These are phyloP conservation scores for Microctonus hyperodae DNA, from an alignment of 2,888 invertebrate genomes.

Conservation along the genomic window DNA sequence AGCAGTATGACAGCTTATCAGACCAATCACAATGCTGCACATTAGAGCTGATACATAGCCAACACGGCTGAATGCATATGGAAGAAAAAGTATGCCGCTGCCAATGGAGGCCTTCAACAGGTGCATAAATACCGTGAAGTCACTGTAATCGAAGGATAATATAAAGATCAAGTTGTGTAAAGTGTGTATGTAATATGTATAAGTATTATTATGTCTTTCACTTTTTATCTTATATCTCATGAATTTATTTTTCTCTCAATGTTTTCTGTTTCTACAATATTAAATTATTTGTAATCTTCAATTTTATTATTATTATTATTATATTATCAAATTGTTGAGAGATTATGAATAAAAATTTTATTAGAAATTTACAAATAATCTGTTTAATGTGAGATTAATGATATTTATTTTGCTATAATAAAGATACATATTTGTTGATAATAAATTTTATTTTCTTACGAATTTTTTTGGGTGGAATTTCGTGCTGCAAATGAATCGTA, in stretches of 20 bases:
- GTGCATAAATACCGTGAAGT: conserved; percentile 83
- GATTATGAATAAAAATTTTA: too few species aligned
- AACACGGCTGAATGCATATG: conserved; percentile 83
- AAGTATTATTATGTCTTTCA: background rate
- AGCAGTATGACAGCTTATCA: conserved; percentile 90
- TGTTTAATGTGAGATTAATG: too few species aligned
- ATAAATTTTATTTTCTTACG: conserved; percentile 19
- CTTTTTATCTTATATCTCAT: conserved; percentile 10
- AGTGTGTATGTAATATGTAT: background rate
- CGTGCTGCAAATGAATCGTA: conserved; percentile 27
- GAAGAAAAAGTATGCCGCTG: conserved; percentile 90
- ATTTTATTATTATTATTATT: background rate
- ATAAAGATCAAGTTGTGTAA: background rate
- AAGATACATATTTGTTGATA: background rate
- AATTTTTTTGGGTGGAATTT: conserved; percentile 16
- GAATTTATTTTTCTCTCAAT: conserved; percentile 1
- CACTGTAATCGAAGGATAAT: conserved; percentile 64
- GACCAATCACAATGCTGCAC: conserved; percentile 79
- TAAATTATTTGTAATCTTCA: background rate
- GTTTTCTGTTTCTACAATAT: background rate
- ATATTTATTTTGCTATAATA: background rate
- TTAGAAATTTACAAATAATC: too few species aligned
- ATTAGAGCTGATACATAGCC: conserved; percentile 78
- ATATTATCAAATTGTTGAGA: too few species aligned
- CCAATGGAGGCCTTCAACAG: conserved; percentile 91